phyloP scores from a whole-genome alignment of 2,888 invertebrate species.

The Leistus spinibarbis region DNA sequence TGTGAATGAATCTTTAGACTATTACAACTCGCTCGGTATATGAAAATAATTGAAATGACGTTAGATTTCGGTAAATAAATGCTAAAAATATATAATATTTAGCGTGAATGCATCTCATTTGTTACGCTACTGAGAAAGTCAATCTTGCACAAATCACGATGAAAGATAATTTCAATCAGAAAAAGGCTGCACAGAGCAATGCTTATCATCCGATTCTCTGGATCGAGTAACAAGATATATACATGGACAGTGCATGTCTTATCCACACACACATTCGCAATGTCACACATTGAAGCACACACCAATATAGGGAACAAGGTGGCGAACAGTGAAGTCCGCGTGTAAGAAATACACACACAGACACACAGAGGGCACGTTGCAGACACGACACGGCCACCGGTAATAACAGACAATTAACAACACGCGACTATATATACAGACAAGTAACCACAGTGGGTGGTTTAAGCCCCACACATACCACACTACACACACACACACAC shows the following conservation, averaged over 20 bases:
- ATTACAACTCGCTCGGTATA: too few relatives aligned
- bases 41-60: too few relatives aligned
- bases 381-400: constrained; percentile 12
- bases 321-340: not conserved
- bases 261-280: not conserved
- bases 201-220: not conserved
- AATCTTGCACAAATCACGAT: not conserved
- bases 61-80: too few relatives aligned
- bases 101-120: not conserved
- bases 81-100: too few relatives aligned
- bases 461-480: not conserved
- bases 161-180: not conserved
- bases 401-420: constrained; percentile 20
- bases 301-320: not conserved
- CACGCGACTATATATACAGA: constrained; percentile 14
- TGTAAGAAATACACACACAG: not conserved
- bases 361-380: not conserved
- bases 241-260: not conserved
- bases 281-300: not conserved
- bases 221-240: not conserved
- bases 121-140: not conserved
- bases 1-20: too few relatives aligned
- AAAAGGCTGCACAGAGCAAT: not conserved
- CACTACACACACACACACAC: not conserved
- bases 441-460: constrained; percentile 7